Conservation (phyloP, 2,113 vertebrate species). For the Crotalus viridis region DNA sequence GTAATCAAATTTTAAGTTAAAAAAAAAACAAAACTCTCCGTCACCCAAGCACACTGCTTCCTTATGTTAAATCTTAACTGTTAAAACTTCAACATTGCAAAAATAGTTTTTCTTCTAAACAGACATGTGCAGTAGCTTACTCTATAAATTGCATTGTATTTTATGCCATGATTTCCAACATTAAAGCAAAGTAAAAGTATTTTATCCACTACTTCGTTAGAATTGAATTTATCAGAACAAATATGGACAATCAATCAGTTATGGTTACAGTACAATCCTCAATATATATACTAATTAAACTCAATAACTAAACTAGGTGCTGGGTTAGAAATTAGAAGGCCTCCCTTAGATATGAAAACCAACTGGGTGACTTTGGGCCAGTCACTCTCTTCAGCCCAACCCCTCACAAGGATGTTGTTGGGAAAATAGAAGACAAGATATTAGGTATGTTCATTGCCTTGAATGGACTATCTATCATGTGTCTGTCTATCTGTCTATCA, state of each 20-base stretch:
- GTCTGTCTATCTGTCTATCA: neutral
- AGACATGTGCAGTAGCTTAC: neutral
- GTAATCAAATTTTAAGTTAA: neutral
- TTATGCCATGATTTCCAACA: neutral
- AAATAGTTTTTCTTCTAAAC: neutral
- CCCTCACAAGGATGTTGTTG: neutral
- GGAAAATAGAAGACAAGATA: neutral
- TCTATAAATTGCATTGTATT: neutral
- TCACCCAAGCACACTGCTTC: neutral
- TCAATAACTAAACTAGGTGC: neutral
- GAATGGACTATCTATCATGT: neutral
- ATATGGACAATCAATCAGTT: neutral
- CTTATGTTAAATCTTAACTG: neutral
- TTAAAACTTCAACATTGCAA: neutral
- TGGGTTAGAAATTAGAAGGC: neutral
- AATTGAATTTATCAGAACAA: neutral
- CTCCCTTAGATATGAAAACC: neutral
- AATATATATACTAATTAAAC: neutral
- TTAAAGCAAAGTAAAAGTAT: neutral
- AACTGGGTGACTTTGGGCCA: neutral
- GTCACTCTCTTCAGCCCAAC: neutral
- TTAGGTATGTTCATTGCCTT: neutral
- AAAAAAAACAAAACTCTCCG: neutral
- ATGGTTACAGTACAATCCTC: neutral
- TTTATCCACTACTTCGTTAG: neutral